A percentile compares a stretch with the other conserved stretches of the same genome.
phyloP scores from a whole-genome alignment of 1,140 invertebrate species.

The Aphaenogaster ashmeadi region DNA sequence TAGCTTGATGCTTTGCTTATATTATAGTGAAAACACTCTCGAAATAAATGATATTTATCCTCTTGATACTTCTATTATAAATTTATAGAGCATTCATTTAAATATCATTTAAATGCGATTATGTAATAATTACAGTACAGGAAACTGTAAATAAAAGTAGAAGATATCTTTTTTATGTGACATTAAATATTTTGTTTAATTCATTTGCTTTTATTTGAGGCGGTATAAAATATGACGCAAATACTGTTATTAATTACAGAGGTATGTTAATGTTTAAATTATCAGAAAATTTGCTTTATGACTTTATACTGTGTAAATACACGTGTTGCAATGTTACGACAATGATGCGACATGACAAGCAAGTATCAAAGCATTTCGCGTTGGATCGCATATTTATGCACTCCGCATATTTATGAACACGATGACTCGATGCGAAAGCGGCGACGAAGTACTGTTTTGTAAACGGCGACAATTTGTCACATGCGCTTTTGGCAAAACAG shows the following conservation, averaged over 20 bases:
- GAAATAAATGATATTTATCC: constrained; percentile 9
- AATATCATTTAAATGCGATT: neutral
- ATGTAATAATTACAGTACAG: neutral
- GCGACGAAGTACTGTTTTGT: constrained; percentile 50
- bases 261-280: constrained; percentile 5
- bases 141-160: neutral
- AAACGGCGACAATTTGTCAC: constrained; percentile 62
- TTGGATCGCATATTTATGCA: constrained; percentile 53
- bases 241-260: neutral
- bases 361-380: constrained; percentile 37
- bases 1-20: neutral
- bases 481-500: constrained; percentile 60
- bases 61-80: neutral
- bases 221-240: neutral
- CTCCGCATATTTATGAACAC: constrained; percentile 55
- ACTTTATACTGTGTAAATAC: constrained; percentile 12
- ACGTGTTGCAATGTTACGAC: constrained; percentile 5
- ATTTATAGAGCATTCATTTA: constrained; percentile 14
- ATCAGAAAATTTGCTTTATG: neutral
- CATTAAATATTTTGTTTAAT: neutral
- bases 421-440: constrained; percentile 46
- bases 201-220: neutral
- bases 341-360: constrained; percentile 41
- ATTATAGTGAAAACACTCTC: neutral
- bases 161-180: neutral